Base-by-base conservation (phyloP, 2,113 vertebrate genomes). In the Phaetusa simplex region DNA sequence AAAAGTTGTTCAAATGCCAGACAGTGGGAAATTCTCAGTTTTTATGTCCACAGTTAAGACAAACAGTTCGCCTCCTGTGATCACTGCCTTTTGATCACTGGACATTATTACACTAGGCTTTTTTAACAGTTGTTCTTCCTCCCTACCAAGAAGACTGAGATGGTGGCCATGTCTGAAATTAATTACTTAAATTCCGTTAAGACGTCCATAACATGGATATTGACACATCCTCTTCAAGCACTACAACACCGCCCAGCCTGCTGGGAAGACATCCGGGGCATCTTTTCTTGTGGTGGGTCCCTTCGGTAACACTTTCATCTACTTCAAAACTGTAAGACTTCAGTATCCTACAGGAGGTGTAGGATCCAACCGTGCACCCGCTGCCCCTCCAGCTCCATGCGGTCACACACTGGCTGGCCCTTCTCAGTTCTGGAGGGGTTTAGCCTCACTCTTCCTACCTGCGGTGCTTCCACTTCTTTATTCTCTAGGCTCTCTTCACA, bases 341-440 rank as follows among this genome's bases (percentile, higher is more conserved):
- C 2, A 26, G 26, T 2, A 42, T 5, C 29, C 52, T 18, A 11
- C 8, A 3, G 0, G 13, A 21, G 22, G 6, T 0, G 2, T 2
- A 14, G 19, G 42, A 23, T 9, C 3, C 23, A 21, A 15, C 15
- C 0, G 0, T 19, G 4, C 14, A 2, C 6, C 20, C 0, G 29
- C 40, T 14, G 3, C 29, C 12, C 5, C 53, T 22, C 16, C 80
- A 16, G 47, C 26, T 14, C 23, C 14, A 0, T 0, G 4, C 1
- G 34, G 22, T 7, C 1, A 32, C 58, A 4, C 6, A 8, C 21
- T 1, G 16, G 17, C 19, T 0, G 0, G 19, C 40, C 2, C 0
- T 8, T 21, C 23, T 11, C 30, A 5, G 1, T 3, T 4, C 49
- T 27, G 12, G 8, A 5, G 14, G 11, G 8, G 3, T 30, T 76